These are phyloP conservation scores for Trachemys scripta DNA, from an alignment of 2,113 vertebrate species.

Conservation along the genomic window DNA sequence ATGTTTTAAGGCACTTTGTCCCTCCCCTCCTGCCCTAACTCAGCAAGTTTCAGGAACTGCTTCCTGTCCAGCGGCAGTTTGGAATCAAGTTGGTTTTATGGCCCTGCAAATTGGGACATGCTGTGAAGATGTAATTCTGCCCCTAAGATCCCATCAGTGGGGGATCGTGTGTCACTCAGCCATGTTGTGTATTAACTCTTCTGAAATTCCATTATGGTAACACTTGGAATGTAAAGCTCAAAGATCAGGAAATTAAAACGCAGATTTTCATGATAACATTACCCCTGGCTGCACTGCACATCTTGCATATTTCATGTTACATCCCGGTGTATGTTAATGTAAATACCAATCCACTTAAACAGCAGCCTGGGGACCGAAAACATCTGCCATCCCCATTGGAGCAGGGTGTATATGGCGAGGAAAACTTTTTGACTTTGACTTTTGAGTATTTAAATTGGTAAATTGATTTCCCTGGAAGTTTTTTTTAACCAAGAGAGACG, in stretches of 20 bases:
- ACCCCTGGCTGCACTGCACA: no score
- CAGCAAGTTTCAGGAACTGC: neutral
- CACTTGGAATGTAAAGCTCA: neutral
- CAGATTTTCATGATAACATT: neutral
- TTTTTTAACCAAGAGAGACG: neutral
- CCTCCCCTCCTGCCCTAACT: neutral
- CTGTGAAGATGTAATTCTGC: fast-evolving
- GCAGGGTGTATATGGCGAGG: fast-evolving
- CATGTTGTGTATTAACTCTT: no score
- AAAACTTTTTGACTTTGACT: neutral
- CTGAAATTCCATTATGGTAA: fast-evolving
- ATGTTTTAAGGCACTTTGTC: fast-evolving
- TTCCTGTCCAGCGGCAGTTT: neutral
- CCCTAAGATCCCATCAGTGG: neutral
- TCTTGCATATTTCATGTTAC: neutral
- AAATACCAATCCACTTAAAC: no score
- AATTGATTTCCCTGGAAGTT: neutral
- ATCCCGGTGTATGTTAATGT: neutral
- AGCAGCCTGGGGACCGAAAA: fast-evolving
- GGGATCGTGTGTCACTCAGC: fast-evolving
- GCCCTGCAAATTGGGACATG: fast-evolving
- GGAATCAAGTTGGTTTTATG: neutral
- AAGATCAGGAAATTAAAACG: neutral
- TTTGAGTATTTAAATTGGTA: fast-evolving
- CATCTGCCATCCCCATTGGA: fast-evolving